Base-by-base conservation (phyloP, 2,113 vertebrate species). In the Trinectes maculatus region DNA sequence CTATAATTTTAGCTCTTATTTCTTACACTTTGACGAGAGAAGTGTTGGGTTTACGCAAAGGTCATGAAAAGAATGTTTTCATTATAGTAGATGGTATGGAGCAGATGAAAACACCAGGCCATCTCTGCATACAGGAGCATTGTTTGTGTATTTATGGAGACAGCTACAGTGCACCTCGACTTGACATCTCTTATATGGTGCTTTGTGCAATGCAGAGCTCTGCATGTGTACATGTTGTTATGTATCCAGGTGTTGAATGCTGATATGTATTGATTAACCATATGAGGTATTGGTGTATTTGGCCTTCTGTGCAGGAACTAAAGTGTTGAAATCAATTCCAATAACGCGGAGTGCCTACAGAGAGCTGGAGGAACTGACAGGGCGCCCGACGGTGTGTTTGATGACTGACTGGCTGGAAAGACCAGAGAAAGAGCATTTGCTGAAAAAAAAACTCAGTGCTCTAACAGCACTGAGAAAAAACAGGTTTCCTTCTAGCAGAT, bases 281-380 rank as follows among this genome's bases (percentile, higher is more conserved):
- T 16, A 42, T 33, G 43, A 67, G 36, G 15, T 18, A 51, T 48
- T 8, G 36, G 10, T 60, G 66, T 18, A 7, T 51, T 58, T 5
- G 49, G 39, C 18, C 9, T 2, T 72, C 42, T 29, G 56, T 13
- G 31, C 36, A 15, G 42, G 28, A 63, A 21, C 26, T 42, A 3
- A 65, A 46, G 40, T 49, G 59, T 46, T 49, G 19, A 4, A 39
- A 72, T 73, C 52, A 24, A 77, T 81, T 47, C 54, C 26, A 63
- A 63, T 53, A 81, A 62, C 31, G 10, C 48, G 39, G 59, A 79
- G 64, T 44, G 48, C 22, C 49, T 12, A 47, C 51, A 19, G 44
- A 42, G 36, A 39, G 66, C n/a, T 4, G 46, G 21, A 44, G 6
- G 40, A 18, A 10, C 22, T 9, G 37, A 62, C 39, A 39, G 31